Evolutionary conservation across 2,113 vertebrate genomes (phyloP).

Genomic region (Chionis minor): DNA sequence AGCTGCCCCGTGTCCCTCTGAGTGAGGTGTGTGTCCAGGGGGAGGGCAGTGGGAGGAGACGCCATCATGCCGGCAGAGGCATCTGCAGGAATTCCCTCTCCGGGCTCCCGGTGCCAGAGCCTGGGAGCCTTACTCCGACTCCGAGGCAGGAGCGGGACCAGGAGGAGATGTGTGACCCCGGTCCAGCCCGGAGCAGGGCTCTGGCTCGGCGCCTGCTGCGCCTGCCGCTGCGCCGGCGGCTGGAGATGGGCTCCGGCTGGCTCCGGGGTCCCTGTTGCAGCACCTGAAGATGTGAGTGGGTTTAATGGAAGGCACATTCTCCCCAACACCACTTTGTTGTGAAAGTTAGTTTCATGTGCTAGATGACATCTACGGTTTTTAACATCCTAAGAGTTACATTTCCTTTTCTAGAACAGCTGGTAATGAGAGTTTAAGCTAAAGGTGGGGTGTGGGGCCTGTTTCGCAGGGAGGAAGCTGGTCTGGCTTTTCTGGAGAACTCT

Average conservation of each 20-base stretch:
- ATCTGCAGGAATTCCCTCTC: neutral
- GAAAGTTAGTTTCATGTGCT: accelerated
- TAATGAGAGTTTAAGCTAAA: accelerated
- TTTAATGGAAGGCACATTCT: neutral
- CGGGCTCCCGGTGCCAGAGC: neutral
- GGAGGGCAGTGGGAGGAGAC: neutral
- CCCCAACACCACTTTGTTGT: neutral
- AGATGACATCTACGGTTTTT: neutral
- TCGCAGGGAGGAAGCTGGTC: no score
- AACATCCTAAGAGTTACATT: accelerated
- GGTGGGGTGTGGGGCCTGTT: neutral
- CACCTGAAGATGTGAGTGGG: neutral
- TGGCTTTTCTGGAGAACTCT: neutral
- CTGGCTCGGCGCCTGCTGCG: neutral
- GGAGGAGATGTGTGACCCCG: neutral
- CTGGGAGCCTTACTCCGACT: neutral
- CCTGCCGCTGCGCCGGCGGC: accelerated
- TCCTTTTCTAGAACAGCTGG: neutral
- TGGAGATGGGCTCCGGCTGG: neutral
- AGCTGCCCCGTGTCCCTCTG: neutral
- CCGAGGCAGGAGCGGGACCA: neutral
- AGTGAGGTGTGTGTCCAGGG: accelerated
- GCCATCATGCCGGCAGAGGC: accelerated
- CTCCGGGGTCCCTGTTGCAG: neutral
- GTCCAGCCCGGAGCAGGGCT: neutral